Base-by-base conservation (phyloP, 2,113 vertebrate species). In the Raja brachyura region DNA sequence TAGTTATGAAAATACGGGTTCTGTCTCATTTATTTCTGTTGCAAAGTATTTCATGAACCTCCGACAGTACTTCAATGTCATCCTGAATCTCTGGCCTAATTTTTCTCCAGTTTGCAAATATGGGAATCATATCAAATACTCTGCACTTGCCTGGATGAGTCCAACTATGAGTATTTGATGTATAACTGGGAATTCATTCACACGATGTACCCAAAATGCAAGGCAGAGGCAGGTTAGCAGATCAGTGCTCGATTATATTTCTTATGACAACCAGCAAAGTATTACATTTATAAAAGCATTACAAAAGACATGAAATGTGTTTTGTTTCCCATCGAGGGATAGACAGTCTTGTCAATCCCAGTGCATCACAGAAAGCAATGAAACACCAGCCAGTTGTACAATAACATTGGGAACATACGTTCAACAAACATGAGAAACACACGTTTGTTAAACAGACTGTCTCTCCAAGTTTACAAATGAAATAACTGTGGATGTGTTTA, bases 181-280 rank as follows among this genome's bases (percentile, higher is more conserved):
- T 92, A 39, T 74, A 90, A 90, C 86, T 92, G 68, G 68, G 90
- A 54, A 73, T 92, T 92, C 90, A 73, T 28, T 73, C 90, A 92
- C 22, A 25, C 28, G 10, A 92, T 92, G 31, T 14, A 92, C 68
- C 90, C 68, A 73, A 77, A 73, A 54, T 54, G 90, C 39, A 54
- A 73, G 70, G 66, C 88, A 90, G 39, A 54, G 68, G 88, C 39
- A 92, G 33, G 33, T 92, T 74, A 92, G 33, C 22, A 92, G 88
- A 92, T 92, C 39, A 74, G 90, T 92, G 20, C 33, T 92, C 20
- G 33, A 54, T 73, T 92, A 92, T 74, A 92, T 73, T 92, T 92
- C 90, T 92, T 92, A 73, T 92, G 90, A 73, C 90, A 92, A 92
- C 68, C 22, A 73, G 31, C 66, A 74, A 73, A 92, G 33, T 54